Evolutionary conservation across 2,888 invertebrate genomes (phyloP).

Genomic region (Nymphalis urticae): DNA sequence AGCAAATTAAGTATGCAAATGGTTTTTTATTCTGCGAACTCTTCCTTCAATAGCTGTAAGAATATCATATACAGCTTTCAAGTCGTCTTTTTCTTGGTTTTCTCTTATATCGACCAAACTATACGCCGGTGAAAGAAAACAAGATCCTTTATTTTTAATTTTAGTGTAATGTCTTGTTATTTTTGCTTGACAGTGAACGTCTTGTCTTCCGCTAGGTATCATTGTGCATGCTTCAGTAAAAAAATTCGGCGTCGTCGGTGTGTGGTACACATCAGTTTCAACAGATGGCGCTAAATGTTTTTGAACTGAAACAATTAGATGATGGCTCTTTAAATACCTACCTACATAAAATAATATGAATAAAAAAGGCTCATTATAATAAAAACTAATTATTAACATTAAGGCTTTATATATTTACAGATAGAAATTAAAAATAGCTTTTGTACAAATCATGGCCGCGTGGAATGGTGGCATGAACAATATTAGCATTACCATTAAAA

Average conservation of each 20-base stretch:
- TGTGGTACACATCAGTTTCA: conserved; percentile 35
- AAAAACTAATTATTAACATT: too few species aligned
- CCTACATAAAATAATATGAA: too few species aligned
- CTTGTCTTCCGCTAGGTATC: conserved; percentile 59
- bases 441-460: too few species aligned
- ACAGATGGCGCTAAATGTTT: conserved; percentile 48
- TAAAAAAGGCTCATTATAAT: too few species aligned
- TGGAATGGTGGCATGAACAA: too few species aligned
- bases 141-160: conserved; percentile 30
- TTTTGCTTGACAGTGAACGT: conserved; percentile 54
- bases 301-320: conserved; percentile 50
- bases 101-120: conserved; percentile 58
- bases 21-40: conserved; percentile 58
- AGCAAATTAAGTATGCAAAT: conserved; percentile 41
- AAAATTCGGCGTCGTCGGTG: conserved; percentile 19
- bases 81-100: conserved; percentile 52
- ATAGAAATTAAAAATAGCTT: too few species aligned
- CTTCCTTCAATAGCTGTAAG: conserved; percentile 68
- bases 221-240: conserved; percentile 55
- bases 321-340: not conserved
- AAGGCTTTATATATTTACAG: too few species aligned
- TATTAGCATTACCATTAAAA: too few species aligned
- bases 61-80: conserved; percentile 61
- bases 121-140: conserved; percentile 46
- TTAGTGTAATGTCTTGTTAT: conserved; percentile 28